Evolutionary conservation across 2,113 vertebrate species (phyloP).

Genomic region (Candoia aspera): DNA sequence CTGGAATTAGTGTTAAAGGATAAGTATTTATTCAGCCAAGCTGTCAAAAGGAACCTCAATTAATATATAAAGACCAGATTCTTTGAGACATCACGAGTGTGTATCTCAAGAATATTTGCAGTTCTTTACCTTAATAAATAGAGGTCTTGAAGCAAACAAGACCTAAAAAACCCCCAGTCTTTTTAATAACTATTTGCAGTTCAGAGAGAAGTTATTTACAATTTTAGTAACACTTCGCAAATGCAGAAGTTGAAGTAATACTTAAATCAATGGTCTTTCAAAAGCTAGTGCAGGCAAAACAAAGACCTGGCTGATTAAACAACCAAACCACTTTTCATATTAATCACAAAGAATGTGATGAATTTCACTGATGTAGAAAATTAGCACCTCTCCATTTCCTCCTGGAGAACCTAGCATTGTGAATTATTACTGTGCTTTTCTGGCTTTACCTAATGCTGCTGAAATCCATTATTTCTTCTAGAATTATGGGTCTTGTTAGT

Average conservation of each 20-base stretch:
- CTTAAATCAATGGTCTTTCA: constrained; percentile 75
- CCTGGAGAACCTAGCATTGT: constrained; percentile 71
- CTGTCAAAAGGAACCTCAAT: constrained; percentile 47
- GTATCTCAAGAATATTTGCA: constrained; percentile 42
- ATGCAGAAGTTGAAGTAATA: constrained; percentile 65
- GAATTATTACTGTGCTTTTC: constrained; percentile 73
- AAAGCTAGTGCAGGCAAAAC: constrained; percentile 71
- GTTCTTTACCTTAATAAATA: constrained; percentile 55
- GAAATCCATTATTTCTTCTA: constrained; percentile 77
- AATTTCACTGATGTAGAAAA: constrained; percentile 79
- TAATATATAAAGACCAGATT: constrained; percentile 49
- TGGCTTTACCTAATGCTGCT: constrained; percentile 71
- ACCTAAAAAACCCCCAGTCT: constrained; percentile 38
- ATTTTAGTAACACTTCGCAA: constrained; percentile 62
- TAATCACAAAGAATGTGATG: constrained; percentile 76
- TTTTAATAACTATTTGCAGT: constrained; percentile 64
- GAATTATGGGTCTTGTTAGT: constrained; percentile 78
- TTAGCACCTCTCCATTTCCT: constrained; percentile 76
- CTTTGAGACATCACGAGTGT: constrained; percentile 41
- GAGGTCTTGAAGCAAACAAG: constrained; percentile 39
- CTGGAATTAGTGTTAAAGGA: constrained; percentile 42
- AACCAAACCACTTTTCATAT: constrained; percentile 72
- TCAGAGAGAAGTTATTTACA: constrained; percentile 66
- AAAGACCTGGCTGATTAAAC: constrained; percentile 69
- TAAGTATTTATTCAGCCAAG: constrained; percentile 57